Conservation (phyloP, 2,113 vertebrate species). For the Mirza zaza region DNA sequence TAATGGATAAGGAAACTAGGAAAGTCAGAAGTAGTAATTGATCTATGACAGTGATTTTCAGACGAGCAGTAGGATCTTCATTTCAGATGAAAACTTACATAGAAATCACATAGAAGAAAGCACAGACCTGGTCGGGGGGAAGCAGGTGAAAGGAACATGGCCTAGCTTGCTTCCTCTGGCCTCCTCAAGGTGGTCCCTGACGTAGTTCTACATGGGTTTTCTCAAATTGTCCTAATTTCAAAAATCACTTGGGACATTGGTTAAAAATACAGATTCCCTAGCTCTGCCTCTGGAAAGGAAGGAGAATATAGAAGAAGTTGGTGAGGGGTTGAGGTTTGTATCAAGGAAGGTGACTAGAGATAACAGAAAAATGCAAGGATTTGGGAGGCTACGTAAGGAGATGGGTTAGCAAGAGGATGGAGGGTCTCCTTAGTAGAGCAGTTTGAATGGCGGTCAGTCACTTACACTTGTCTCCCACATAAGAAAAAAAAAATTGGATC, state of each 20-base stretch:
- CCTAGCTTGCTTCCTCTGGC: background rate
- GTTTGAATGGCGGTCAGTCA: background rate
- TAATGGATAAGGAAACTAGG: background rate
- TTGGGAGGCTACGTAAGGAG: background rate
- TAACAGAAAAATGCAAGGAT: background rate
- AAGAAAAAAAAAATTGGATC: conserved; percentile 51
- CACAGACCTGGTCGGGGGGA: background rate
- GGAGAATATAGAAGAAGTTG: background rate
- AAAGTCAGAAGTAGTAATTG: background rate
- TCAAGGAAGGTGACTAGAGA: background rate
- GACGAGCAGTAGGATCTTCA: background rate
- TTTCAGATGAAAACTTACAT: background rate
- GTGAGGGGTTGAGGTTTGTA: background rate
- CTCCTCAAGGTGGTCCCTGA: background rate
- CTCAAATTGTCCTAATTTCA: background rate
- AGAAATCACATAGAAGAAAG: background rate
- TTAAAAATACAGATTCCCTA: background rate
- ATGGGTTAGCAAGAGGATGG: background rate
- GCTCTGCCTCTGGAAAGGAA: background rate
- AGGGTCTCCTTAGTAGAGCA: background rate
- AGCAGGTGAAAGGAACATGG: background rate
- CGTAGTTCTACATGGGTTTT: background rate
- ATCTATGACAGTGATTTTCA: background rate
- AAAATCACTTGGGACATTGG: background rate
- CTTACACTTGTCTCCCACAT: conserved; percentile 56